Evolutionary conservation across 2,888 invertebrate genomes (phyloP).

Genomic region (Crossocerus cetratus): DNA sequence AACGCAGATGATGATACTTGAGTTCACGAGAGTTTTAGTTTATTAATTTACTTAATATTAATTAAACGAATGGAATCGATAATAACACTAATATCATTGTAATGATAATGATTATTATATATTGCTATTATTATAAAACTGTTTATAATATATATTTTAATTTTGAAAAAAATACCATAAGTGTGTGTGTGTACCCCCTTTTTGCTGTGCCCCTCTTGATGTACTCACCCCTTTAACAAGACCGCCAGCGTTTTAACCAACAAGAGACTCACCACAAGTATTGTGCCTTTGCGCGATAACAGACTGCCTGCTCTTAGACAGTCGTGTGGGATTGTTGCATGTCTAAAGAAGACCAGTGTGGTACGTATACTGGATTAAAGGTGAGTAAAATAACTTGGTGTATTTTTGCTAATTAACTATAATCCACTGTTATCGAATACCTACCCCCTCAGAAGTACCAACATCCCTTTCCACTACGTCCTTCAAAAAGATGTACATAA

Average conservation of each 20-base stretch:
- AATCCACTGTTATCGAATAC: conserved; percentile 2
- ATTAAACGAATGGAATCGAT: conserved; percentile 69
- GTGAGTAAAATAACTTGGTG: conserved; percentile 20
- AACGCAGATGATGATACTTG: conserved; percentile 51
- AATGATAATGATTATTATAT: conserved; percentile 73
- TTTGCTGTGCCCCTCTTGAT: conserved; percentile 49
- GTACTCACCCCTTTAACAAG: conserved; percentile 24
- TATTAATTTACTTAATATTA: conserved; percentile 75
- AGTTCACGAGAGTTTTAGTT: conserved; percentile 64
- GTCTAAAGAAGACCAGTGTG: conserved; percentile 36
- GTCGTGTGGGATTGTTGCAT: conserved; percentile 48
- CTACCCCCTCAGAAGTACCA: too few species aligned
- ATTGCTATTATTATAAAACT: conserved; percentile 75
- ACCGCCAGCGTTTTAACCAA: conserved; percentile 10
- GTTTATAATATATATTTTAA: conserved; percentile 77
- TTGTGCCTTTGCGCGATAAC: conserved; percentile 35
- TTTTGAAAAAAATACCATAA: conserved; percentile 65
- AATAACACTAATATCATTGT: conserved; percentile 75
- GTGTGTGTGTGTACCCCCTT: conserved; percentile 62
- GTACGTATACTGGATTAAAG: conserved; percentile 49
- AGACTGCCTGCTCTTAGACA: conserved; percentile 35
- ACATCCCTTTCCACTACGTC: too few species aligned
- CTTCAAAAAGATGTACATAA: too few species aligned
- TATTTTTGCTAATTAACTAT: conserved; percentile 18
- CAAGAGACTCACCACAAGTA: conserved; percentile 19